phyloP scores from a whole-genome alignment of 2,888 invertebrate genomes.

The Melipona beecheii region DNA sequence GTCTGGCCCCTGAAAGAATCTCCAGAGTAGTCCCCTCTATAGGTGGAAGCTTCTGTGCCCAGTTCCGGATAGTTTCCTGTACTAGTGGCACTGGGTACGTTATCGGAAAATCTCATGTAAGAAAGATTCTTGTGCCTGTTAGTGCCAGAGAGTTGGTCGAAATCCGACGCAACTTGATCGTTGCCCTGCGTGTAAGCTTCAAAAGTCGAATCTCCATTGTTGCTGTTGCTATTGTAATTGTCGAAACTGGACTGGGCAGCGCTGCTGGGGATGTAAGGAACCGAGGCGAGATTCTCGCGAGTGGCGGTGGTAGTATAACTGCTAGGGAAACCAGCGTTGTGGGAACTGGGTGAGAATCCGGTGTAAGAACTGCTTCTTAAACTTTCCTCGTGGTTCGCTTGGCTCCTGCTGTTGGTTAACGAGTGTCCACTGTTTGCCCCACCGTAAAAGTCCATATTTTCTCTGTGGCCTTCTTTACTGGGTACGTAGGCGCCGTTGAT shows the following conservation, averaged over 20 bases:
- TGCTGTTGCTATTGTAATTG: slow-evolving; percentile 58
- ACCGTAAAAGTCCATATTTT: slow-evolving; percentile 48
- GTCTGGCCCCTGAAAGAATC: slow-evolving; percentile 23
- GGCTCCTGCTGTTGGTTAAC: slow-evolving; percentile 43
- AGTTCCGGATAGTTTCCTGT: slow-evolving; percentile 45
- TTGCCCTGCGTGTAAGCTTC: slow-evolving; percentile 54
- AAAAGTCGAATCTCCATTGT: slow-evolving; percentile 56
- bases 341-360: slow-evolving; percentile 61
- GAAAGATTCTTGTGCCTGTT: slow-evolving; percentile 31
- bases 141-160: slow-evolving; percentile 40
- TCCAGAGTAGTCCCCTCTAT: slow-evolving; percentile 46
- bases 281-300: slow-evolving; percentile 53
- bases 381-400: slow-evolving; percentile 48
- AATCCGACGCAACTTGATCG: slow-evolving; percentile 46
- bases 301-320: slow-evolving; percentile 45
- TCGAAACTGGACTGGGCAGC: slow-evolving; percentile 62
- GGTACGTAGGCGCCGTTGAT: slow-evolving; percentile 46
- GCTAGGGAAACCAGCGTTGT: slow-evolving; percentile 55
- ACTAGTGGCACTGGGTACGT: slow-evolving; percentile 36
- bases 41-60: slow-evolving; percentile 28
- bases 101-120: slow-evolving; percentile 39
- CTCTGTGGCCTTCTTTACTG: slow-evolving; percentile 60
- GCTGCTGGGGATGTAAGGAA: slow-evolving; percentile 64
- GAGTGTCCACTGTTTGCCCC: slow-evolving; percentile 39
- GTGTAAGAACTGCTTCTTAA: slow-evolving; percentile 59